Evolutionary conservation across 1,140 invertebrate genomes (phyloP), one percentile per base, ranked within the genome.

Genomic region (Orchesella cincta): DNA sequence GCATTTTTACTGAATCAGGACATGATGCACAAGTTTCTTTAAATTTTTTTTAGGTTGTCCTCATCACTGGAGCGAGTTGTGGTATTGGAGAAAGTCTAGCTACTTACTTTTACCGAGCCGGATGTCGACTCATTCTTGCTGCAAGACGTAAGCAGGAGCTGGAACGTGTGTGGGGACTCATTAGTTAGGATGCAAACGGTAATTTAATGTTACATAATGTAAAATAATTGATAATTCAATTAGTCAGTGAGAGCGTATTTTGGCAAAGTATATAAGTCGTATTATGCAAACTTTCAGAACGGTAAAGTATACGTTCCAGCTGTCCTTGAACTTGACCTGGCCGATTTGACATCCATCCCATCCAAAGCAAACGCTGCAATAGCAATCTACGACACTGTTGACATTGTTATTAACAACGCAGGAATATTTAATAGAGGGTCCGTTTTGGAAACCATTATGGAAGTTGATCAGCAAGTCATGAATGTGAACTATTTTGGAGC

Each of bases 21-120:
- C 12, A 18, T 8, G 29, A 34, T 8, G 16, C 29, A 8, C 8
- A 12, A 29, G 31, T 12, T 8, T 46, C 20, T 46, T 20, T 46
- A 73, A 73, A 34, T 20, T 74, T 20, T 74, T 14, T 39, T 3
- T 46, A 97, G 93, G 93, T 97, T 64, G 94, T 98, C 31, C 86
- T 98, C 14, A 95, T 98, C 81, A 98, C 96, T 78, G 96, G 96
- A 26, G 95, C 95, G 3, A 96, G 93, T 87, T 97, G 94, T 64
- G 96, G 62, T 8, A 88, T 98, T 76, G 96, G 96, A n/a, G 94
- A 97, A 89, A 92, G 94, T n/a, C 86, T 97, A 77, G 93, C 95
- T 34, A 92, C 93, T 87, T 86, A 87, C 75, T 96, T 97, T 83
- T 95, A 95, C 84, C 88, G 88, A 52, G 89, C 90, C 83, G 95